Base-by-base conservation (phyloP, 2,888 invertebrate species). In the Conops quadrifasciatus region DNA sequence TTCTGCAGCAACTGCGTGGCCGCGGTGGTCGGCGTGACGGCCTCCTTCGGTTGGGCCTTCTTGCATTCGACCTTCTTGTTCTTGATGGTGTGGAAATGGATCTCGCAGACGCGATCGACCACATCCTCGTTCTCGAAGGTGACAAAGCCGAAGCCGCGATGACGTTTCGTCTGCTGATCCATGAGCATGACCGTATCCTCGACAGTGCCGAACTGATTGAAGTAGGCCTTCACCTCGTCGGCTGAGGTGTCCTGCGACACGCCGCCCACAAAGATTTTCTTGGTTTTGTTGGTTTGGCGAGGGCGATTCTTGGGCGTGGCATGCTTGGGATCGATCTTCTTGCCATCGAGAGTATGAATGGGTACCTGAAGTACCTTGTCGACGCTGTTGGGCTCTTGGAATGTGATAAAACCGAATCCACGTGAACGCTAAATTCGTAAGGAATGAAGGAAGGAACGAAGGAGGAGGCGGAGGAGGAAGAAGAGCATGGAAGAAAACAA, bases 301-400 rank as follows among this genome's bases (percentile, higher is more conserved):
- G 94, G 94, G 47, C 94, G 90, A 78, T 94, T 95, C 86, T 95
- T 95, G 75, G 95, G 95, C 66, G 95, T 95, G 72, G 95, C 95
- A 88, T 95, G 95, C 83, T 96, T 96, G 71, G 96, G 96, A 85
- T 96, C 96, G 85, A 96, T 96, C 87, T 95, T 94, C 87, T 96
- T 96, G 75, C 95, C 95, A 87, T 96, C 95, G 78, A 96, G 88
- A 67, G 94, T 94, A 89, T 95, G 95, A 76, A 94, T 93, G 72
- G 94, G 94, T 78, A 95, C 94, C 80, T 94, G 94, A 70, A 96
- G 90, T 73, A 96, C 95, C 88, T 94, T 94, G 87, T 95, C 95
- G 76, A 96, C 95, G 82, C 94, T 93, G 77, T 92, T 90, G 71
- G 95, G 93, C 87, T 95, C 95, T 86, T 94, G 92, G 88, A 96